Evolutionary conservation across 2,113 vertebrate genomes (phyloP).

Genomic region (Cinclus mexicanus): DNA sequence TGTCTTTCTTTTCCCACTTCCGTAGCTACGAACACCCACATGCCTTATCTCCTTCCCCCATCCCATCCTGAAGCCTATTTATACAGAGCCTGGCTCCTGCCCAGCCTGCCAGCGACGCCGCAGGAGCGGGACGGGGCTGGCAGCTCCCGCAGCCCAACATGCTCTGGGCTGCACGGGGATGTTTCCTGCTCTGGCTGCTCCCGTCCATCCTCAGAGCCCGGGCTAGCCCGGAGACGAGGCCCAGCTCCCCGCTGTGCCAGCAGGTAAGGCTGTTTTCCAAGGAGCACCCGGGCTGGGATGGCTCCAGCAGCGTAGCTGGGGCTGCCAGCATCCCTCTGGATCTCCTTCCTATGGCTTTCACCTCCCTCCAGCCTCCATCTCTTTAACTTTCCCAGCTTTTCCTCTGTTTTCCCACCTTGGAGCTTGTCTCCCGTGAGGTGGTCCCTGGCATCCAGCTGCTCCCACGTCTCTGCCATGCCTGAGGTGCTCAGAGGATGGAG

Average conservation of each 20-base stretch:
- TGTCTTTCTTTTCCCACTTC: slow-evolving; percentile 56
- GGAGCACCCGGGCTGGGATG: not conserved
- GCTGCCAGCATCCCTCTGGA: not conserved
- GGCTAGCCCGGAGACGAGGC: not conserved
- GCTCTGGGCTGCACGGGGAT: not conserved
- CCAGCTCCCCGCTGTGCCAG: not conserved
- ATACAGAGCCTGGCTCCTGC: slow-evolving; percentile 13
- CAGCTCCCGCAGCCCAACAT: slow-evolving; percentile 17
- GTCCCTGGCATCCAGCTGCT: not conserved
- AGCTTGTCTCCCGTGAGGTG: not conserved
- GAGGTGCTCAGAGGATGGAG: not conserved
- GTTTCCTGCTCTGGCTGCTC: slow-evolving; percentile 52
- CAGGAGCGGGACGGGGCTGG: not conserved
- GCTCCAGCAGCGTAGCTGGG: not conserved
- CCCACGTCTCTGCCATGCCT: not conserved
- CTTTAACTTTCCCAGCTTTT: not conserved
- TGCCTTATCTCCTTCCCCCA: slow-evolving; percentile 58
- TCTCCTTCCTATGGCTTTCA: rapidly evolving
- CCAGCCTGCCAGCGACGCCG: not conserved
- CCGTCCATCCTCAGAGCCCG: not conserved
- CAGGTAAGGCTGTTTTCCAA: slow-evolving; percentile 43
- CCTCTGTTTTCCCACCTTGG: not conserved
- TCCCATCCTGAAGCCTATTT: slow-evolving; percentile 49
- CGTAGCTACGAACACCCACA: slow-evolving; percentile 37
- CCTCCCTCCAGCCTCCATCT: not conserved